Evolutionary conservation across 2,113 vertebrate genomes (phyloP).

Genomic region (Microcebus lehilahytsara): DNA sequence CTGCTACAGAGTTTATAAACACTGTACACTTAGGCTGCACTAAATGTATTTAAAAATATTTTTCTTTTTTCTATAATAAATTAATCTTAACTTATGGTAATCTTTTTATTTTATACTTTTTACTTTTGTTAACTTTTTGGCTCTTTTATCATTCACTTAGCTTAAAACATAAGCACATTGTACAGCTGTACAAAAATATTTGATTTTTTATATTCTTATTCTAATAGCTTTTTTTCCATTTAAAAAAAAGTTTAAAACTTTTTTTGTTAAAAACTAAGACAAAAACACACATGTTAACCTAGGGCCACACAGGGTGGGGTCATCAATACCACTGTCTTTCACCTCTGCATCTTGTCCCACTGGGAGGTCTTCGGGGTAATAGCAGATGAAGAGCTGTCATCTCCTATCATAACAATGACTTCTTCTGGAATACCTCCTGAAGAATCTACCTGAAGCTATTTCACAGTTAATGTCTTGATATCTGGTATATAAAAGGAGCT

Average conservation of each 20-base stretch:
- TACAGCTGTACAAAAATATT: neutral
- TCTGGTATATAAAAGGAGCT: neutral
- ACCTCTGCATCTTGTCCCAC: neutral
- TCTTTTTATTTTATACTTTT: neutral
- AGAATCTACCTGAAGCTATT: neutral
- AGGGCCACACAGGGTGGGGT: neutral
- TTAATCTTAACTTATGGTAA: neutral
- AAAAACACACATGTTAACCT: neutral
- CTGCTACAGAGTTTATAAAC: neutral
- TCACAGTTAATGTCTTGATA: neutral
- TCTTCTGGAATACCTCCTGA: neutral
- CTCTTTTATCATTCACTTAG: neutral
- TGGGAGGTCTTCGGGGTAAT: neutral
- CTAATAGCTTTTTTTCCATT: neutral
- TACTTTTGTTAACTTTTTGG: neutral
- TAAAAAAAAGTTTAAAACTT: neutral
- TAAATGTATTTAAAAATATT: neutral
- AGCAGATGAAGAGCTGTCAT: neutral
- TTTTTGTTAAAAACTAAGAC: neutral
- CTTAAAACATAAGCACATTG: neutral
- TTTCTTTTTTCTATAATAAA: neutral
- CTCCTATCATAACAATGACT: neutral
- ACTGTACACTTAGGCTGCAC: neutral
- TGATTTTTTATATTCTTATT: neutral
- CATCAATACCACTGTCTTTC: neutral